These are phyloP conservation scores for Cephus rjabovi DNA, from an alignment of 2,888 invertebrate species.

Conservation along the genomic window DNA sequence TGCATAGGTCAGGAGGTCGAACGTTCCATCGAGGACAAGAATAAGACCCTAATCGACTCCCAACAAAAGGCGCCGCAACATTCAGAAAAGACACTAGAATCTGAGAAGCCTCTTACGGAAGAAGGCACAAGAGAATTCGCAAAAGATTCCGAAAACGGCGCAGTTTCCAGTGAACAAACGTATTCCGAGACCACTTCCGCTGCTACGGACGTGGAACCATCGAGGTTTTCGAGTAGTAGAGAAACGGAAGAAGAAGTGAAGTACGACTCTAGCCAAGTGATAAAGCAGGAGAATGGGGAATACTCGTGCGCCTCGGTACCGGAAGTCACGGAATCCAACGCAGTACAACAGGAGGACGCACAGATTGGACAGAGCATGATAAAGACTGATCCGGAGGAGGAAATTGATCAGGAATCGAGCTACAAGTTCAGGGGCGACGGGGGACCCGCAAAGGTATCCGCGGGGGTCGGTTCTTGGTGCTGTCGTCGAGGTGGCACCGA, in stretches of 20 bases:
- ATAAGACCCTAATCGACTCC: not conserved
- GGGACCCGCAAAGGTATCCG: constrained; percentile 74
- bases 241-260: constrained; percentile 31
- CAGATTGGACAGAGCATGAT: not conserved
- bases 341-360: constrained; percentile 33
- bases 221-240: constrained; percentile 2
- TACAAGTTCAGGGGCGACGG: constrained; percentile 75
- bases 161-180: constrained; percentile 4
- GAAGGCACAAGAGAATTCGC: not conserved
- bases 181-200: constrained; percentile 6
- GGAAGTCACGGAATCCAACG: constrained; percentile 33
- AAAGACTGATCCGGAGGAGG: not conserved
- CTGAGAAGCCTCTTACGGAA: constrained; percentile 10
- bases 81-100: not conserved
- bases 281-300: constrained; percentile 53
- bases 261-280: constrained; percentile 41
- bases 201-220: not conserved
- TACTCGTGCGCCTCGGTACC: constrained; percentile 39
- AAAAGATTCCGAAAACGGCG: constrained; percentile 8
- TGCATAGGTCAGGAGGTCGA: not conserved
- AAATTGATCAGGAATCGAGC: constrained; percentile 23
- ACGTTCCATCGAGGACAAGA: not conserved
- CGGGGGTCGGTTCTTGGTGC: constrained; percentile 77
- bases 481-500: constrained; percentile 81
- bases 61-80: not conserved